phyloP scores from a whole-genome alignment of 1,140 invertebrate genomes.

The Procambarus clarkii region DNA sequence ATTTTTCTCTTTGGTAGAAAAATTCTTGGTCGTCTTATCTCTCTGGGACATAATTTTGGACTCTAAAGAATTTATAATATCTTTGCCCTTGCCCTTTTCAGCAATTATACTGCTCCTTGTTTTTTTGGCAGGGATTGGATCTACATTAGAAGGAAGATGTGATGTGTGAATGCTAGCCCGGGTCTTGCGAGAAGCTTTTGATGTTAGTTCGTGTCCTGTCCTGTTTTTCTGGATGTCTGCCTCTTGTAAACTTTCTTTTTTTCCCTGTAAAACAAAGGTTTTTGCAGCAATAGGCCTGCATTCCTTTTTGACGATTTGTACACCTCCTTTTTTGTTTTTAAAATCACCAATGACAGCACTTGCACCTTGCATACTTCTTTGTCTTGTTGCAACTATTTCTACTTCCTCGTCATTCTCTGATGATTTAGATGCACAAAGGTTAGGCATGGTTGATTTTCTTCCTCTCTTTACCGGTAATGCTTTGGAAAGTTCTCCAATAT shows the following conservation, averaged over 20 bases:
- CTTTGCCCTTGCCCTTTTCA: neutral
- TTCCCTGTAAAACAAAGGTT: neutral
- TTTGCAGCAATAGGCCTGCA: neutral
- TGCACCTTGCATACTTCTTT: neutral
- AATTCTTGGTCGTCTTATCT: neutral
- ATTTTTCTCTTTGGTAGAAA: neutral
- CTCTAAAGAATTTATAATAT: neutral
- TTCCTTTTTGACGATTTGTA: neutral
- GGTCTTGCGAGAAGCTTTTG: neutral
- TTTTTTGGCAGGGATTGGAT: neutral
- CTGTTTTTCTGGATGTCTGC: neutral
- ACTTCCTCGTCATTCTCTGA: neutral
- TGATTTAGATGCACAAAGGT: neutral
- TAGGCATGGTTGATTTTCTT: neutral
- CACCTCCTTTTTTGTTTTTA: neutral
- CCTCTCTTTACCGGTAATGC: neutral
- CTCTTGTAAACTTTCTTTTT: neutral
- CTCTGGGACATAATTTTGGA: neutral
- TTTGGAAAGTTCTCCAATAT: neutral
- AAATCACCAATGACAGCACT: neutral
- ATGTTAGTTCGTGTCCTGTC: neutral
- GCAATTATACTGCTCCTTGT: neutral
- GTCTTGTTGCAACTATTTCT: neutral
- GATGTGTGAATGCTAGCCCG: neutral
- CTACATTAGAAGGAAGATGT: neutral